A percentile compares a stretch with the other conserved stretches of the same genome.
Conservation (phyloP, 2,113 vertebrate genomes). For the Gorsachius goisagi region DNA sequence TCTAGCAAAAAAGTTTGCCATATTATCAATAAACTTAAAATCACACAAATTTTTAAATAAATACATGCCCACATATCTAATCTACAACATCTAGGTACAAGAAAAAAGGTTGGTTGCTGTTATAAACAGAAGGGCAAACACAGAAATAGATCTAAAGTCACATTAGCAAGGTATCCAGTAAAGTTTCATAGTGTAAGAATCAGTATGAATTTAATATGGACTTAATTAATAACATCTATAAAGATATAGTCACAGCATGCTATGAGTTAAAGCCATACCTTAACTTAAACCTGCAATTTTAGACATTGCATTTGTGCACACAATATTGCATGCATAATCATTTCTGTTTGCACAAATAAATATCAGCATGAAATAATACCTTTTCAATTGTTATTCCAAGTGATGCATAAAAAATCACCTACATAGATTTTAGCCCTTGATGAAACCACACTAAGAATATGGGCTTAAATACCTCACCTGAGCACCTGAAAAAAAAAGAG, state of each 20-base stretch:
- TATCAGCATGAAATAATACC: background rate
- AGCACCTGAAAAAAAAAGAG: background rate
- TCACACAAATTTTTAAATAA: background rate
- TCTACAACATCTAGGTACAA: background rate
- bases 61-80: background rate
- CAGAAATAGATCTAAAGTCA: background rate
- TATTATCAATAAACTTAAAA: background rate
- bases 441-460: background rate
- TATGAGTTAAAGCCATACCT: background rate
- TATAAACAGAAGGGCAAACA: background rate
- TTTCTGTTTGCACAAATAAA: background rate
- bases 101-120: background rate
- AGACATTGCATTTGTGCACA: background rate
- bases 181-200: background rate
- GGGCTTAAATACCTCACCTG: background rate
- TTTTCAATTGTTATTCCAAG: background rate
- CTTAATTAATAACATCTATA: background rate
- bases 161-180: background rate
- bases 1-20: background rate
- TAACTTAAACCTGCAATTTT: background rate
- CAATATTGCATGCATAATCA: background rate
- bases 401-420: background rate
- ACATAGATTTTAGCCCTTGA: background rate
- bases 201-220: background rate
- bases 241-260: background rate